Base-by-base conservation (phyloP, 2,113 vertebrate species). In the Rattus rattus region DNA sequence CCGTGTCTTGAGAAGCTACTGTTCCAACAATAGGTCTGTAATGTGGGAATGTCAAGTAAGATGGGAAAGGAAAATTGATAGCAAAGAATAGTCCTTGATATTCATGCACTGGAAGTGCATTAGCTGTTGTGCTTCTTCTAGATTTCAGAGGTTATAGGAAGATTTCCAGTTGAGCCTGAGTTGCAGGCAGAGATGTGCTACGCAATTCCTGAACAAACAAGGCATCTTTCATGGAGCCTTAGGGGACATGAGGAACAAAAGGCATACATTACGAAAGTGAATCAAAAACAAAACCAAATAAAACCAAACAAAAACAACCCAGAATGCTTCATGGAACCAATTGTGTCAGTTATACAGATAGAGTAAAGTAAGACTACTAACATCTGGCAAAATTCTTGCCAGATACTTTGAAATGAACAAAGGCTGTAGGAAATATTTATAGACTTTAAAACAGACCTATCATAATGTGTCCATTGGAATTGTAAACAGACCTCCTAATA, bases 381-480 rank as follows among this genome's bases (percentile, higher is more conserved):
- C 97, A 19, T 98, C 33, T 79, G 76, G 24, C 7, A 96, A 88
- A 96, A 70, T 97, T 63, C 13, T 90, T 94, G 96, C 91, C 91
- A 96, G 95, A 97, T 98, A 93, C 92, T 95, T 97, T 56, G 67
- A 97, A 91, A 84, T 84, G 3, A 88, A 91, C 16, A 96, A 24
- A 81, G 7, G 88, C 28, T 4, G 28, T 7, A 90, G 80, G 59
- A 92, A 92, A 59, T 92, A 47, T 94, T 98, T 96, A 95, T 49
- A 97, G 94, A 96, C 33, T 86, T 95, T 93, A 96, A 92, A 96
- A 97, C 84, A 69, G 0, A 6, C 43, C 81, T 93, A 14, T 92
- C 73, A 30, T 80, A 67, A 91, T 56, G 2, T 56, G 65, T 33
- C 20, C 16, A 92, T 28, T 43, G 9, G 1, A 56, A n/a, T 81